Base-by-base conservation (phyloP, 1,140 invertebrate genomes). In the Prorops nasuta region DNA sequence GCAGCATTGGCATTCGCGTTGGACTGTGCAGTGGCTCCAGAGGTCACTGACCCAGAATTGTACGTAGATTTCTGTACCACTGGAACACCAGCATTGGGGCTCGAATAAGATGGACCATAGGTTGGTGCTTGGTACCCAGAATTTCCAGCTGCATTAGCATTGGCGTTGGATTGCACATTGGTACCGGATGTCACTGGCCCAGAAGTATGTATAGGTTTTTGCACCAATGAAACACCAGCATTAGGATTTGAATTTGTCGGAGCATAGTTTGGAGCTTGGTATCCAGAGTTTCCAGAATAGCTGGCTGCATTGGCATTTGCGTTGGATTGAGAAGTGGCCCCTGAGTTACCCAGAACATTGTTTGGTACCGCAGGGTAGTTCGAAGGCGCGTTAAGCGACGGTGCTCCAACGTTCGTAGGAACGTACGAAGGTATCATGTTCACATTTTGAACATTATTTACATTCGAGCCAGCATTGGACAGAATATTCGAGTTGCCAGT, bases 241-340 rank as follows among this genome's bases (percentile, higher is more conserved):
- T 37, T 37, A 24, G 17, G 12, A 17, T 14, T 40, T 10, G 24
- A 4, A 10, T 28, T 28, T 6, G 24, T n/a, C n/a, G n/a, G n/a
- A n/a, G n/a, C n/a, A n/a, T n/a, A n/a, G n/a, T n/a, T n/a, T n/a
- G n/a, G n/a, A n/a, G n/a, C n/a, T n/a, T n/a, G n/a, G n/a, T n/a
- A n/a, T n/a, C n/a, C n/a, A 22, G 18, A 16, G 16, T 47, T n/a
- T 3, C 49, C 44, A n/a, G n/a, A n/a, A n/a, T n/a, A n/a, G n/a
- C n/a, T n/a, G n/a, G 9, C 15, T 17, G 40, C 41, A 17, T 43
- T 36, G 16, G 54, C 44, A 39, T 51, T 56, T 18, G 54, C 60
- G 15, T 14, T 42, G 17, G 62, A 44, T 15, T 51, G 47, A 43
- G 37, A 21, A 20, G 15, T 28, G 18, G 21, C 19, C 16, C 47